phyloP scores from a whole-genome alignment of 2,113 vertebrate species.

The Herpetotheres cachinnans region DNA sequence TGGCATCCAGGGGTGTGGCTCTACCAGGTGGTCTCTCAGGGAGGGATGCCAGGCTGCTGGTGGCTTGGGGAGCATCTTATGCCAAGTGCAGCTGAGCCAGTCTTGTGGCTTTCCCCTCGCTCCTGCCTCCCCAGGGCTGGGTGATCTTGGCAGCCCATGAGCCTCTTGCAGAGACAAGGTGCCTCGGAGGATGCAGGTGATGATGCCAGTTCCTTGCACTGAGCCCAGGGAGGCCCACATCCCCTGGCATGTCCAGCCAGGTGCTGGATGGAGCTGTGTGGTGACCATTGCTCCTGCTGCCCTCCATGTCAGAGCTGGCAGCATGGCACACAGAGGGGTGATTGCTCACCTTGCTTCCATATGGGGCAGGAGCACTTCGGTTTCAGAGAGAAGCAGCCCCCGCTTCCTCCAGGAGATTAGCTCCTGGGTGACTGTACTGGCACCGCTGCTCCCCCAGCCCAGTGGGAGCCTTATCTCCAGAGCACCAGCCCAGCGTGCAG shows the following conservation, averaged over 20 bases:
- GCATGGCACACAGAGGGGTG: background rate
- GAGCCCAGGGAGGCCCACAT: background rate
- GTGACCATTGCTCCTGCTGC: background rate
- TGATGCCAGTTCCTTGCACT: background rate
- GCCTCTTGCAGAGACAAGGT: background rate
- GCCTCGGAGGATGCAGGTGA: background rate
- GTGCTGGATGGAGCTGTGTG: background rate
- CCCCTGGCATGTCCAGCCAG: background rate
- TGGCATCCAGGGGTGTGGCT: background rate
- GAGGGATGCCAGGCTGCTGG: background rate
- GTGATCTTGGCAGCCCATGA: rapidly evolving
- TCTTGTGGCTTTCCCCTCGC: background rate
- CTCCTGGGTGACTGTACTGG: background rate
- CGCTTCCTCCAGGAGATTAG: background rate
- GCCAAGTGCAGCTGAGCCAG: background rate
- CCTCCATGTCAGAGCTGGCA: background rate
- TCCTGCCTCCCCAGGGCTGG: background rate
- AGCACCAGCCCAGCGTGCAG: background rate
- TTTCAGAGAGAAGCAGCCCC: background rate
- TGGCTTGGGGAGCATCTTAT: background rate
- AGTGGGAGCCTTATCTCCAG: constrained; percentile 12
- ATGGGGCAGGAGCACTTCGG: background rate
- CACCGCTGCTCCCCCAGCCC: background rate
- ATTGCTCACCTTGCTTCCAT: background rate
- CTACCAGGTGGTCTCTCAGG: background rate